These are phyloP conservation scores for Gopherus evgoodei DNA, from an alignment of 2,113 vertebrate species.

Conservation along the genomic window DNA sequence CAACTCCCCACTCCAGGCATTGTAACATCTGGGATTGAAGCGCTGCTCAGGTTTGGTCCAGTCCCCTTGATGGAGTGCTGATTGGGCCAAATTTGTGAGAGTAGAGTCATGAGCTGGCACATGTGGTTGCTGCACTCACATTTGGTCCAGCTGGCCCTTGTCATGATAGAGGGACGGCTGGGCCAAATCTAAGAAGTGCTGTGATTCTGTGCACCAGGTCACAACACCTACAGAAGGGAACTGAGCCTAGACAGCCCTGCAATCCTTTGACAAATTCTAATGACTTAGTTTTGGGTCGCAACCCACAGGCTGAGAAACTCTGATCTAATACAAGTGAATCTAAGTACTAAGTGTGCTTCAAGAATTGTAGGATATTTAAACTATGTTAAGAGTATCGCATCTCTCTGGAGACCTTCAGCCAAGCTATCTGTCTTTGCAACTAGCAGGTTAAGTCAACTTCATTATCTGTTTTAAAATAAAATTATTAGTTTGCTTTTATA, in stretches of 20 bases:
- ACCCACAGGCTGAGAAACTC: neutral
- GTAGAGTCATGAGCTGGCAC: neutral
- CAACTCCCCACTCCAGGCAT: neutral
- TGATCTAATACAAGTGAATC: neutral
- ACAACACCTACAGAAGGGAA: neutral
- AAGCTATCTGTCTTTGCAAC: neutral
- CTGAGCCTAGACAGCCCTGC: neutral
- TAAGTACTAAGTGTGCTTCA: neutral
- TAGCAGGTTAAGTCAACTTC: neutral
- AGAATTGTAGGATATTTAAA: neutral
- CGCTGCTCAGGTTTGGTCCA: no score
- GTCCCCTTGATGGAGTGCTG: no score
- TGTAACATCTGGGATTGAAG: no score
- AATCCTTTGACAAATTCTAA: neutral
- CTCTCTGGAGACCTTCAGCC: conserved; percentile 3
- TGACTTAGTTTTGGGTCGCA: neutral
- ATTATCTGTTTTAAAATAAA: neutral
- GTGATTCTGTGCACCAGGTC: neutral
- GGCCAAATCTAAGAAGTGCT: neutral
- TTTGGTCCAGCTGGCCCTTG: neutral
- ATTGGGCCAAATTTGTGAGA: no score
- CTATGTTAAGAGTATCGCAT: neutral
- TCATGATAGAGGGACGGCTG: neutral
- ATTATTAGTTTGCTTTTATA: neutral
- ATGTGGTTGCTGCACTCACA: neutral